Conservation (phyloP, 2,888 invertebrate species). For the Proisotoma minuta region DNA sequence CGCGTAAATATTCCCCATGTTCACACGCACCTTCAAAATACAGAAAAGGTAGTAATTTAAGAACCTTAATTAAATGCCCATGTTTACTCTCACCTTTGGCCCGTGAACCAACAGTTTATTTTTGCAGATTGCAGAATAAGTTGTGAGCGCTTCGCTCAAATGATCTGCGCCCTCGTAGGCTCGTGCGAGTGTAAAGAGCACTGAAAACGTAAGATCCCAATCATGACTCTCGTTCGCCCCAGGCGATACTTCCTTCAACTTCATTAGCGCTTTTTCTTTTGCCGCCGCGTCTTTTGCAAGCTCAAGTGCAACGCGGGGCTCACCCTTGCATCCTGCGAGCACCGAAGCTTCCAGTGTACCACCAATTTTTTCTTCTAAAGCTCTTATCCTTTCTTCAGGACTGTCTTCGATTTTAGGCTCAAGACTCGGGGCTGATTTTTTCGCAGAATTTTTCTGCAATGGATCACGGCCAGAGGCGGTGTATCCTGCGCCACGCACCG, state of each 20-base stretch:
- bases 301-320: constrained; percentile 66
- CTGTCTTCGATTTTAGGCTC: constrained; percentile 76
- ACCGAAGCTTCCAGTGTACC: constrained; percentile 87
- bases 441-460: constrained; percentile 69
- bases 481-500: constrained; percentile 93
- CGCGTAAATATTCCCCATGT: constrained; percentile 97
- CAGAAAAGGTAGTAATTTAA: too few species aligned
- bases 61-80: too few species aligned
- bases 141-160: constrained; percentile 91
- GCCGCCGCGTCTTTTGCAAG: constrained; percentile 96
- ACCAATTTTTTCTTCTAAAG: constrained; percentile 83
- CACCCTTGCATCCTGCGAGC: constrained; percentile 61
- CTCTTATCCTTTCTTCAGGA: constrained; percentile 85
- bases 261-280: constrained; percentile 80
- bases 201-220: constrained; percentile 90
- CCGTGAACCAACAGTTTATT: constrained; percentile 92
- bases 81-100: constrained; percentile 72
- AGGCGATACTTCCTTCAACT: constrained; percentile 79
- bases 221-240: constrained; percentile 86
- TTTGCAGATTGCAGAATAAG: constrained; percentile 87
- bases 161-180: constrained; percentile 92
- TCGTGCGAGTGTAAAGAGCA: constrained; percentile 90
- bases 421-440: constrained; percentile 58
- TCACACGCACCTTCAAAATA: constrained; percentile 81
- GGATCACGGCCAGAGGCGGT: constrained; percentile 63